Evolutionary conservation across 2,797 vertebrate genomes (phyloP).

Genomic region (Ambastaia sidthimunki): DNA sequence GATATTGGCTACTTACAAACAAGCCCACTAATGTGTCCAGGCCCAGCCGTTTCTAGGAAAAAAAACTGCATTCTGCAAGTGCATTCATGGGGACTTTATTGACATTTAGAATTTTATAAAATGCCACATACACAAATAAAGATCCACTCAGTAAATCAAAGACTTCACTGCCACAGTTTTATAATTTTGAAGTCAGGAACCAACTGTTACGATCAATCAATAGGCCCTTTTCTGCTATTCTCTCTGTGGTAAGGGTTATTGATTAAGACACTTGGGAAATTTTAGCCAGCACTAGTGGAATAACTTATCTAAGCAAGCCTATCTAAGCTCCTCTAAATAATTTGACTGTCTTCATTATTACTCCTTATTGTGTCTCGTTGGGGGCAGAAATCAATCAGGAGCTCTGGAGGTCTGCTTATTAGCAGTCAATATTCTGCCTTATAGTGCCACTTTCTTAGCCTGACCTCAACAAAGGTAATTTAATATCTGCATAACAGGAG

Average conservation of each 20-base stretch:
- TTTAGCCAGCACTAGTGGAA: constrained; percentile 67
- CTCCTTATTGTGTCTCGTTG: constrained; percentile 60
- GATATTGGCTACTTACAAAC: neutral
- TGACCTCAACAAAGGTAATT: constrained; percentile 10
- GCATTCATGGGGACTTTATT: neutral
- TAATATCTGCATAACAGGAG: constrained; percentile 10
- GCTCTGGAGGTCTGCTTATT: constrained; percentile 66
- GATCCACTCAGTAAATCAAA: constrained; percentile 8
- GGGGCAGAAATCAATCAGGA: constrained; percentile 69
- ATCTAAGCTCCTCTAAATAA: constrained; percentile 72
- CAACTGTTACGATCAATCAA: constrained; percentile 56
- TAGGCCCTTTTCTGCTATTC: constrained; percentile 58
- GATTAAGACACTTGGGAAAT: constrained; percentile 64
- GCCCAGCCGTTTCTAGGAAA: neutral
- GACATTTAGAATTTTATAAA: neutral
- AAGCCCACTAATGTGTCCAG: neutral
- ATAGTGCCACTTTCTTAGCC: constrained; percentile 19
- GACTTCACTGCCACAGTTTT: neutral
- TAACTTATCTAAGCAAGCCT: constrained; percentile 60
- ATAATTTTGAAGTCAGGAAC: constrained; percentile 9
- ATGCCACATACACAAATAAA: neutral
- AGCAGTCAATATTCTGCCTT: constrained; percentile 64
- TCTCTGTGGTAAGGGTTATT: constrained; percentile 66
- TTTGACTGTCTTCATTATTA: constrained; percentile 73
- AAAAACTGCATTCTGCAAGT: neutral